A percentile compares a stretch with the other conserved stretches of the same genome.
Conservation (phyloP, 1,140 invertebrate genomes). For the Periplaneta americana region DNA sequence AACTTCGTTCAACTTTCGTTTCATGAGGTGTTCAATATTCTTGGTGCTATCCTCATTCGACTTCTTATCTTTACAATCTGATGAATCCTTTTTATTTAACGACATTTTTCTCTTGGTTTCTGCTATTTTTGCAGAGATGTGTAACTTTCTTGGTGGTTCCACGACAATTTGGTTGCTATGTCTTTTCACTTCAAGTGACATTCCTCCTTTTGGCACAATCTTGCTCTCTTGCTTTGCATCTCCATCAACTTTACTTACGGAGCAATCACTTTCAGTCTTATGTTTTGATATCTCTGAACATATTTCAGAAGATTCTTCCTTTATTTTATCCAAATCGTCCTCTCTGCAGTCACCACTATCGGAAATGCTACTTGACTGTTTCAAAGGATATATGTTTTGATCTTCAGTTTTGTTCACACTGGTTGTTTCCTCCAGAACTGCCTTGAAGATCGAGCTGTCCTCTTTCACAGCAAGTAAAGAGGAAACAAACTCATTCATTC, state of each 20-base stretch:
- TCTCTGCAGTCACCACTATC: not conserved
- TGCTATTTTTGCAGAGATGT: not conserved
- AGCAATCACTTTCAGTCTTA: not conserved
- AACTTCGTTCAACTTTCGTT: slow-evolving; percentile 47
- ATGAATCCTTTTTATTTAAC: not conserved
- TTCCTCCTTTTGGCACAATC: not conserved
- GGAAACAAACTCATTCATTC: not conserved
- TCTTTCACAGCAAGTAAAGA: not conserved
- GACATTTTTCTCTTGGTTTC: not conserved
- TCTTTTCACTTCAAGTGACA: not conserved
- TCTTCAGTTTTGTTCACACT: not conserved
- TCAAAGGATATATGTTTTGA: not conserved
- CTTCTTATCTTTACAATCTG: not conserved
- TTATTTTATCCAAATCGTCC: not conserved
- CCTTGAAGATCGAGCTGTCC: not conserved
- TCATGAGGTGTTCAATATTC: slow-evolving; percentile 27
- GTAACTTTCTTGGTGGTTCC: not conserved
- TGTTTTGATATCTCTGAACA: not conserved
- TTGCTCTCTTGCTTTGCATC: not conserved
- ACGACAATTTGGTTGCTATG: not conserved
- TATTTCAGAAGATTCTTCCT: not conserved
- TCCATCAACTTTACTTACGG: not conserved
- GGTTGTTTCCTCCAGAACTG: not conserved
- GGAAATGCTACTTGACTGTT: not conserved
- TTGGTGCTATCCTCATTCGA: not conserved